These are phyloP conservation scores for Volucella bombylans DNA, from an alignment of 2,888 invertebrate genomes.

Conservation along the genomic window DNA sequence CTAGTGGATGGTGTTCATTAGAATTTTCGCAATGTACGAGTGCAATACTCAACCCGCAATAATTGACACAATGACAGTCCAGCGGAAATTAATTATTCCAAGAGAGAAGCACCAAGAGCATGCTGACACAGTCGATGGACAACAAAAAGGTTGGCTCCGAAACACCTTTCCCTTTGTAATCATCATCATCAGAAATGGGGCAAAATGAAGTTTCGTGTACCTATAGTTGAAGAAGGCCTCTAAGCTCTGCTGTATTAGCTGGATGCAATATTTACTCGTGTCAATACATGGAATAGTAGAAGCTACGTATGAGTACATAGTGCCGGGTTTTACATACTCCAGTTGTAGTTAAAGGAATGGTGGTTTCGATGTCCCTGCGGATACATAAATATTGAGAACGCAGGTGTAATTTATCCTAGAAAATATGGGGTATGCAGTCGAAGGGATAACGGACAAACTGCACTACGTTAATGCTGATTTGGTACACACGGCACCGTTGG, in stretches of 20 bases:
- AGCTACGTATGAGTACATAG: neutral
- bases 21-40: conserved; percentile 58
- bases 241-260: conserved; percentile 12
- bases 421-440: conserved; percentile 30
- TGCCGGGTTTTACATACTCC: neutral
- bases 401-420: conserved; percentile 66
- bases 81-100: conserved; percentile 69
- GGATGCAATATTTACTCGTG: conserved; percentile 1
- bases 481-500: conserved; percentile 32
- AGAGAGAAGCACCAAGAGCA: conserved; percentile 37
- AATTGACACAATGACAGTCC: conserved; percentile 71
- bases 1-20: conserved; percentile 58
- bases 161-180: conserved; percentile 32
- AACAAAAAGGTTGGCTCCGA: conserved; percentile 61
- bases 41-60: conserved; percentile 58
- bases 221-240: neutral
- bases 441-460: conserved; percentile 46
- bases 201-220: neutral
- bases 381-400: conserved; percentile 63
- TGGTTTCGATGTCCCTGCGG: conserved; percentile 46
- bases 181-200: neutral
- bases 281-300: conserved; percentile 21
- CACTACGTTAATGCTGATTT: conserved; percentile 26
- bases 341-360: conserved; percentile 36
- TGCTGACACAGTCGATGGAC: conserved; percentile 33